These are phyloP conservation scores for Mus spicilegus DNA, from an alignment of 2,113 vertebrate species.

Conservation along the genomic window DNA sequence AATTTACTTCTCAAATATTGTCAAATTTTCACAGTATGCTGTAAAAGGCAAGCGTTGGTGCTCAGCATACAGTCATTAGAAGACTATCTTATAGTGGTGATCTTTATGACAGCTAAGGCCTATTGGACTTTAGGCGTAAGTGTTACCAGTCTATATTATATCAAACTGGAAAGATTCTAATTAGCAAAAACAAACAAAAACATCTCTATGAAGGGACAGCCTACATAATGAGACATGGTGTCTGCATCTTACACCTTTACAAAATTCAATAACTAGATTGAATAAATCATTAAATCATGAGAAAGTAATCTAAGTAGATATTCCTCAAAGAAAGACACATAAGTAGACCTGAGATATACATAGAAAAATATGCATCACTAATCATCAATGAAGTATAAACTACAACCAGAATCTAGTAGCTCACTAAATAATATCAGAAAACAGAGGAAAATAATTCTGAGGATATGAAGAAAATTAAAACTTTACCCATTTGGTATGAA, in stretches of 20 bases:
- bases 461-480: too few species aligned
- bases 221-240: background rate
- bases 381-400: too few species aligned
- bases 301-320: too few species aligned
- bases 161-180: background rate
- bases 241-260: background rate
- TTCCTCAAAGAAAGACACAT: too few species aligned
- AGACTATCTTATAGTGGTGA: background rate
- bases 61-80: background rate
- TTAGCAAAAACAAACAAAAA: background rate
- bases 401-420: too few species aligned
- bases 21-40: background rate
- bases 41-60: background rate
- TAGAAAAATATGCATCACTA: too few species aligned
- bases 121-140: conserved; percentile 3
- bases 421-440: too few species aligned
- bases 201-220: background rate
- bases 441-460: too few species aligned
- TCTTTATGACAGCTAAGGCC: background rate
- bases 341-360: too few species aligned
- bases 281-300: background rate
- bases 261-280: background rate
- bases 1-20: background rate
- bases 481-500: too few species aligned
- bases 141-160: background rate